phyloP scores from a whole-genome alignment of 2,113 vertebrate genomes.

The Lophotis ruficrista region DNA sequence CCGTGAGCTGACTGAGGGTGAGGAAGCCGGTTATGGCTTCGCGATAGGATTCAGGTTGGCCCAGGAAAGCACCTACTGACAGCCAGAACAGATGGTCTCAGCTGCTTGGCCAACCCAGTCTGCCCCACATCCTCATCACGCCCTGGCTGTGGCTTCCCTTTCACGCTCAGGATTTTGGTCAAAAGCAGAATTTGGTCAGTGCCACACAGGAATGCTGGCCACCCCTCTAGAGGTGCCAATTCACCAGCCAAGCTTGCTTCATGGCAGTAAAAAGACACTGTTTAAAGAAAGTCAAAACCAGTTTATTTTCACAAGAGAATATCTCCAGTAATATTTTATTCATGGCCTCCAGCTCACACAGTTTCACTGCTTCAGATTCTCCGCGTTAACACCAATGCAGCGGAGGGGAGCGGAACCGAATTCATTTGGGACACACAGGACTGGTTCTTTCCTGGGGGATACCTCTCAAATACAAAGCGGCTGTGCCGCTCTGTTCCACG shows the following conservation, averaged over 20 bases:
- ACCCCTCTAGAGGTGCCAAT: background rate
- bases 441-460: background rate
- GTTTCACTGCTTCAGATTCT: background rate
- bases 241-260: background rate
- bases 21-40: background rate
- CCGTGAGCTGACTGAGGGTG: background rate
- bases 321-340: slow-evolving; percentile 7
- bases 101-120: background rate
- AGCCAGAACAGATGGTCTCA: background rate
- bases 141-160: background rate
- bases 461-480: background rate
- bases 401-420: background rate
- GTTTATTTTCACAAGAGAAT: background rate
- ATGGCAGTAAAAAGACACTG: background rate
- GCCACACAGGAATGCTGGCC: background rate
- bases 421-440: background rate
- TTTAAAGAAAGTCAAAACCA: background rate
- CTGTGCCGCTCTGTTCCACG: background rate
- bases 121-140: background rate
- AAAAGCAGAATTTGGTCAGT: background rate
- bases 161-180: background rate
- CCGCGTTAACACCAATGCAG: background rate
- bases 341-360: background rate
- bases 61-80: background rate
- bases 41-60: accelerated